These are phyloP conservation scores for Anarrhichthys ocellatus DNA, from an alignment of 2,113 vertebrate species.

Conservation along the genomic window DNA sequence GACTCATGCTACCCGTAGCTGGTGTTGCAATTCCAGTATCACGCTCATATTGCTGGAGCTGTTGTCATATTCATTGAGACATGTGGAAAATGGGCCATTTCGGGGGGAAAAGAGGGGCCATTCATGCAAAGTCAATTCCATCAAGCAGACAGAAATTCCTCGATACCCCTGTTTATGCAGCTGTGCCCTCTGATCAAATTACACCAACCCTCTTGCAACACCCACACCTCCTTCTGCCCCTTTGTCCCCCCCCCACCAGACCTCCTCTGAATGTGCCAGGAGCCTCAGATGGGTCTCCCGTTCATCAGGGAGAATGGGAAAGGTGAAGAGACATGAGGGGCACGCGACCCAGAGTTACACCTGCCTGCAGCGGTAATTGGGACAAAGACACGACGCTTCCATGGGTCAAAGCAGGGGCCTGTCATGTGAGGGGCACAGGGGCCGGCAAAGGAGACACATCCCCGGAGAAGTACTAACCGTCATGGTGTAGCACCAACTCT, in stretches of 20 bases:
- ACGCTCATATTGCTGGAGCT: constrained; percentile 86
- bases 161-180: constrained; percentile 95
- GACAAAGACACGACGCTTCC: constrained; percentile 73
- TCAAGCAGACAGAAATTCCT: constrained; percentile 92
- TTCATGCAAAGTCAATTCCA: constrained; percentile 93
- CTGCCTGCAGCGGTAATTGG: constrained; percentile 68
- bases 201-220: constrained; percentile 87
- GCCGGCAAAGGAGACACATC: constrained; percentile 77
- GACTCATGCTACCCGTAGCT: constrained; percentile 51
- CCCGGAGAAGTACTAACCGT: constrained; percentile 89
- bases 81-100: constrained; percentile 92
- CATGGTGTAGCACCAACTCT: constrained; percentile 89
- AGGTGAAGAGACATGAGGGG: constrained; percentile 58
- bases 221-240: constrained; percentile 50
- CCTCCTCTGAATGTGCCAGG: constrained; percentile 48
- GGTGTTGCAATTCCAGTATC: constrained; percentile 54
- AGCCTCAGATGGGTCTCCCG: constrained; percentile 58
- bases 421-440: constrained; percentile 81
- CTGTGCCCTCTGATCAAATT: constrained; percentile 96
- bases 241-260: neutral
- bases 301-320: constrained; percentile 38
- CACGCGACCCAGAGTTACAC: constrained; percentile 67
- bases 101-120: constrained; percentile 77
- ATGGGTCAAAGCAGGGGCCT: constrained; percentile 89
- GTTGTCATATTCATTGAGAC: constrained; percentile 91